Evolutionary conservation across 2,888 invertebrate genomes (phyloP).

Genomic region (Allophyes oxyacanthae): DNA sequence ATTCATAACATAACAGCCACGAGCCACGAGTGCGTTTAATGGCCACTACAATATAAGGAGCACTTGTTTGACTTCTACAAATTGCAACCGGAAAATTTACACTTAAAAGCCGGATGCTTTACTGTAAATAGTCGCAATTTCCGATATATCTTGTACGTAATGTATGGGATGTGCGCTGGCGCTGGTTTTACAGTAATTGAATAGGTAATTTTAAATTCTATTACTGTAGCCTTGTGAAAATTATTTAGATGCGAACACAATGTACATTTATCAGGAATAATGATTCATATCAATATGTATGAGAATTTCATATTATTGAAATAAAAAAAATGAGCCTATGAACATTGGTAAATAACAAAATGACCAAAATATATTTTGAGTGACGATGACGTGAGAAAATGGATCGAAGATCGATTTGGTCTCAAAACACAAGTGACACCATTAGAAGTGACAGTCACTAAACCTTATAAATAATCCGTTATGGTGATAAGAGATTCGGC

Average conservation of each 20-base stretch:
- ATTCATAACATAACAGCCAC: conserved; percentile 56
- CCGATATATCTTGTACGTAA: conserved; percentile 82
- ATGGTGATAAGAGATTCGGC: conserved; percentile 71
- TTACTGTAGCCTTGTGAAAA: conserved; percentile 52
- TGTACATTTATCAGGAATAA: too few relatives aligned
- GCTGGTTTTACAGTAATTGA: conserved; percentile 66
- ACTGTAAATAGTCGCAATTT: conserved; percentile 83
- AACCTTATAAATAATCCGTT: conserved; percentile 66
- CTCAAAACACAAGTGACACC: conserved; percentile 33
- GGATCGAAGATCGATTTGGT: conserved; percentile 16
- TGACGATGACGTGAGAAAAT: too few relatives aligned
- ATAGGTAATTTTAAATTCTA: conserved; percentile 58
- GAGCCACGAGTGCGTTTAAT: conserved; percentile 64
- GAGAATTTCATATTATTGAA: too few relatives aligned
- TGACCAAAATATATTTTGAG: too few relatives aligned
- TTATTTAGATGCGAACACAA: conserved; percentile 1
- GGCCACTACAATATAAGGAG: conserved; percentile 63
- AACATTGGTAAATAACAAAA: too few relatives aligned
- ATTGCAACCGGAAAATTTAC: conserved; percentile 88
- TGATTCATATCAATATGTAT: too few relatives aligned
- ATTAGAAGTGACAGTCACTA: conserved; percentile 68
- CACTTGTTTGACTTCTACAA: conserved; percentile 74
- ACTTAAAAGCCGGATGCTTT: conserved; percentile 86
- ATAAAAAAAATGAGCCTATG: too few relatives aligned
- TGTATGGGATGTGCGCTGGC: conserved; percentile 72